These are phyloP conservation scores for Aepyceros melampus DNA, from an alignment of 2,113 vertebrate genomes.

Conservation along the genomic window DNA sequence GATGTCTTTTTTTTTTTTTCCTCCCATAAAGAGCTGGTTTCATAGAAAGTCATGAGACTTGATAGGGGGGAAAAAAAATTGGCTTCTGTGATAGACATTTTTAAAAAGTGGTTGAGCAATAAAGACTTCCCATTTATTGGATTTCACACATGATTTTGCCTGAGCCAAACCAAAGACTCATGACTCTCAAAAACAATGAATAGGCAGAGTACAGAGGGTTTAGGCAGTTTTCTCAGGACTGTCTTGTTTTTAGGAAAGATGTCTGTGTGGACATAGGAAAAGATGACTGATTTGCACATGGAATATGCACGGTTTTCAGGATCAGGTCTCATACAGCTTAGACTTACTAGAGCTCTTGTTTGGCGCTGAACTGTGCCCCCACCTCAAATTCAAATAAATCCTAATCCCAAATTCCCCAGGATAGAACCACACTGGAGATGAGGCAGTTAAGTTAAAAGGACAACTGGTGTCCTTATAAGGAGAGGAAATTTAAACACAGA, in stretches of 20 bases:
- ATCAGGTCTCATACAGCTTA: background rate
- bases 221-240: background rate
- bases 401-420: background rate
- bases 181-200: constrained; percentile 24
- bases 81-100: constrained; percentile 10
- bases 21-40: background rate
- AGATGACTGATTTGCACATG: background rate
- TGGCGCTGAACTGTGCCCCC: background rate
- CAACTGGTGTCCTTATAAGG: background rate
- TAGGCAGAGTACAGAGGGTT: background rate
- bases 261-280: background rate
- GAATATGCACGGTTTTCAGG: background rate
- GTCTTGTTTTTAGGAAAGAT: background rate
- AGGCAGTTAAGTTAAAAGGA: background rate
- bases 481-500: background rate
- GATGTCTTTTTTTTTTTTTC: background rate
- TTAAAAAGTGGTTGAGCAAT: constrained; percentile 50
- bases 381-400: background rate
- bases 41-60: constrained; percentile 32
- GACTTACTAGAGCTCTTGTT: background rate
- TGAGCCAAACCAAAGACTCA: constrained; percentile 36
- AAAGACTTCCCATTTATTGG: constrained; percentile 34
- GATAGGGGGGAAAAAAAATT: background rate
- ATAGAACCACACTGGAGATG: background rate
- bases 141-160: constrained; percentile 50